Conservation (phyloP, 1,140 invertebrate genomes). For the Macrocentrus cingulum region DNA sequence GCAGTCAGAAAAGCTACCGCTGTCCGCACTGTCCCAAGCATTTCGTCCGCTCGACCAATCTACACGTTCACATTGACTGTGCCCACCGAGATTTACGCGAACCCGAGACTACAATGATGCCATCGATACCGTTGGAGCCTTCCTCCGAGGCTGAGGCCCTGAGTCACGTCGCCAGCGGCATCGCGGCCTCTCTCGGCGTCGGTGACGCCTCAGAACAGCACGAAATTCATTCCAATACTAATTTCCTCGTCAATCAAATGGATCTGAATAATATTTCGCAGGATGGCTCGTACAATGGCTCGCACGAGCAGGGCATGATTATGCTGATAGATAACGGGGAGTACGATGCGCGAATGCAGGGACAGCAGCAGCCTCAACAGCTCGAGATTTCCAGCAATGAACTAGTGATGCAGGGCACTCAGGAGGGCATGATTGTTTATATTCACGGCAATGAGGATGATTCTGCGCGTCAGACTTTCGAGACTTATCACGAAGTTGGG, state of each 20-base stretch:
- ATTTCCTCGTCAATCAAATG: conserved; percentile 41
- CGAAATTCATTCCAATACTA: conserved; percentile 33
- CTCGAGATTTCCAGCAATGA: conserved; percentile 42
- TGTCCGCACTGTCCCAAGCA: conserved; percentile 50
- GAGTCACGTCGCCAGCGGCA: conserved; percentile 60
- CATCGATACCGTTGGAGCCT: conserved; percentile 44
- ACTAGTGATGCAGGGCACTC: conserved; percentile 46
- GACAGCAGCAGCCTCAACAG: conserved; percentile 43
- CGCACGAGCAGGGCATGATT: conserved; percentile 48
- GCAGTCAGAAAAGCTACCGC: conserved; percentile 43
- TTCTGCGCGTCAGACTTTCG: conserved; percentile 36
- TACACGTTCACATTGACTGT: conserved; percentile 49
- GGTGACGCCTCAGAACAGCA: conserved; percentile 52
- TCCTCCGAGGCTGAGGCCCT: conserved; percentile 62
- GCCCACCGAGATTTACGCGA: conserved; percentile 43
- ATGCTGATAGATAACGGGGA: conserved; percentile 50
- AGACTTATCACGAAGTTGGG: conserved; percentile 36
- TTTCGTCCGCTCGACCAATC: conserved; percentile 44
- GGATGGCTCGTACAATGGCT: conserved; percentile 36
- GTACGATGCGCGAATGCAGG: conserved; percentile 29
- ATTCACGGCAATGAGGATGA: conserved; percentile 46
- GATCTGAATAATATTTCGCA: conserved; percentile 35
- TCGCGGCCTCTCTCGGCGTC: conserved; percentile 62
- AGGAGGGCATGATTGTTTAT: conserved; percentile 51
- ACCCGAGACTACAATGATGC: conserved; percentile 21